Evolutionary conservation across 2,888 invertebrate genomes (phyloP).

Genomic region (Micropterix aruncella): DNA sequence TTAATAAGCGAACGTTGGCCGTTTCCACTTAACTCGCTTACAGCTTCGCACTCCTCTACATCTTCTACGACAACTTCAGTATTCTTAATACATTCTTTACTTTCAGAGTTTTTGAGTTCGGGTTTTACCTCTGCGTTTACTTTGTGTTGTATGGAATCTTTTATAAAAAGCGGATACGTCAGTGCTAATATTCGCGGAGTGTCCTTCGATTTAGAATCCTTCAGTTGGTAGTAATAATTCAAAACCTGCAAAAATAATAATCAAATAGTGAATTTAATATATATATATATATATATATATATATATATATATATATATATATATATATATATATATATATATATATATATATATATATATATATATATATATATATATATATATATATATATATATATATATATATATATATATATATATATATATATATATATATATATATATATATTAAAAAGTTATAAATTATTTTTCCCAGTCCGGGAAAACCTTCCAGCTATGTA

Average conservation of each 20-base stretch:
- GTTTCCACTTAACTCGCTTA: not conserved
- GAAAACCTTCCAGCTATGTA: no score
- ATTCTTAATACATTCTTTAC: slow-evolving; percentile 6
- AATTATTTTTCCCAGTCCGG: no score
- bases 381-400: no score
- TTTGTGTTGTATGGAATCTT: slow-evolving; percentile 14
- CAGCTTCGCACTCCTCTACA: not conserved
- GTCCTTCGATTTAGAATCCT: slow-evolving; percentile 7
- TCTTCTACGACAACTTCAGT: slow-evolving; percentile 5
- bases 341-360: no score
- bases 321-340: not conserved
- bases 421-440: no score
- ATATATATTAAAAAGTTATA: no score
- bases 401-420: no score
- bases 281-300: not conserved
- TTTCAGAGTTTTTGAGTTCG: not conserved
- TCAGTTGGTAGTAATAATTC: slow-evolving; percentile 9
- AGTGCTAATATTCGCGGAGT: slow-evolving; percentile 64
- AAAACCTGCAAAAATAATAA: slow-evolving; percentile 4
- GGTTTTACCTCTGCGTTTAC: slow-evolving; percentile 7
- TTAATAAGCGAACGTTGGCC: not conserved
- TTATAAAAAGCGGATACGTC: slow-evolving; percentile 59
- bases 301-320: not conserved
- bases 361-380: no score
- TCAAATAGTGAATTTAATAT: not conserved